Percentiles rank a stretch among this genome's conserved stretches.
phyloP scores from a whole-genome alignment of 1,140 invertebrate genomes.

The Anastatus disparis region DNA sequence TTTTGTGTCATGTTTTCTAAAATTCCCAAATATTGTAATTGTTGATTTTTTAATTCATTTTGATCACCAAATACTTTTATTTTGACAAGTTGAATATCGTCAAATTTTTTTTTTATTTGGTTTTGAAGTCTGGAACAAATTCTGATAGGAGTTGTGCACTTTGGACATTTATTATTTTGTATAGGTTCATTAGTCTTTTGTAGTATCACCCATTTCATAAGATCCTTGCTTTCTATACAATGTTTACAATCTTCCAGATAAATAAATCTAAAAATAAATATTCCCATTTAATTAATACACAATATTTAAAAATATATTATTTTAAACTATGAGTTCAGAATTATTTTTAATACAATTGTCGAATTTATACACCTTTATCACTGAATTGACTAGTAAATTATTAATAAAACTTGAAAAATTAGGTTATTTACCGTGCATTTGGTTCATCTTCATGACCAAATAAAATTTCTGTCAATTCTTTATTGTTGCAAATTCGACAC shows the following conservation, averaged over 20 bases:
- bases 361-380: no score
- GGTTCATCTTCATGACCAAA: constrained; percentile 69
- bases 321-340: no score
- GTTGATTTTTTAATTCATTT: background rate
- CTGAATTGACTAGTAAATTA: background rate
- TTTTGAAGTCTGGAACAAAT: constrained; percentile 72
- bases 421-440: constrained; percentile 63
- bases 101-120: constrained; percentile 67
- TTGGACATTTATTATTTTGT: constrained; percentile 71
- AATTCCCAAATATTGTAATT: background rate
- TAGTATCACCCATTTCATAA: constrained; percentile 65
- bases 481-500: constrained; percentile 62
- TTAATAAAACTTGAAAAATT: background rate
- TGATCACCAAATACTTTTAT: constrained; percentile 16
- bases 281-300: no score
- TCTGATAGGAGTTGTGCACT: constrained; percentile 72
- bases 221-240: constrained; percentile 68
- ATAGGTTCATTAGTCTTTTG: constrained; percentile 57
- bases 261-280: constrained; percentile 74
- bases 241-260: constrained; percentile 74
- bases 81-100: constrained; percentile 72
- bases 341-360: no score
- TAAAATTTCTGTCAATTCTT: constrained; percentile 65
- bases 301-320: background rate
- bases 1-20: background rate